Conservation (phyloP, 2,797 vertebrate species). For the Chrosomus eos region DNA sequence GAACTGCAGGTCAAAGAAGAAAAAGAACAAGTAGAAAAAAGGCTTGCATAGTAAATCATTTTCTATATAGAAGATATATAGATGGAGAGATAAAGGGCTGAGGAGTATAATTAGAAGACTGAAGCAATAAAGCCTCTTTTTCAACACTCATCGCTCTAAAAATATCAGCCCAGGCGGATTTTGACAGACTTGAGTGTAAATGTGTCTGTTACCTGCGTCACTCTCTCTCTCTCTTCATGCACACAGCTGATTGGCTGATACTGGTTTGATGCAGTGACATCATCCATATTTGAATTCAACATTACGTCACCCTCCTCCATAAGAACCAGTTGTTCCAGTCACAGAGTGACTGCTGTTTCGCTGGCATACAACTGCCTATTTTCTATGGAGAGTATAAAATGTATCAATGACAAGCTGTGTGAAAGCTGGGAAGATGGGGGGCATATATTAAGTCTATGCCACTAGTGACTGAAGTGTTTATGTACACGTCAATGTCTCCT, state of each 20-base stretch:
- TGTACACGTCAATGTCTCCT: not conserved
- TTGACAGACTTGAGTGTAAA: not conserved
- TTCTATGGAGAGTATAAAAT: slow-evolving; percentile 16
- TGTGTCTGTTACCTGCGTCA: not conserved
- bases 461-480: not conserved
- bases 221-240: not conserved
- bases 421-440: not conserved
- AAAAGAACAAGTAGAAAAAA: not conserved
- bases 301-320: slow-evolving; percentile 39
- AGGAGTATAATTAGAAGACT: not conserved
- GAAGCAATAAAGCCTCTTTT: not conserved
- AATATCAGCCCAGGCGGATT: not conserved
- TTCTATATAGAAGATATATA: slow-evolving; percentile 26
- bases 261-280: slow-evolving; percentile 39
- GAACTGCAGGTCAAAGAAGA: not conserved
- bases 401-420: not conserved
- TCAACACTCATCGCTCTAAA: not conserved
- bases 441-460: not conserved
- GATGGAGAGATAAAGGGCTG: slow-evolving; percentile 29
- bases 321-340: slow-evolving; percentile 16
- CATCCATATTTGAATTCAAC: slow-evolving; percentile 22
- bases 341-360: not conserved
- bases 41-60: not conserved
- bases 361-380: not conserved
- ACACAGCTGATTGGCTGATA: slow-evolving; percentile 13